These are phyloP conservation scores for Nephrotoma guestfalica DNA, from an alignment of 2,888 invertebrate genomes.

Conservation along the genomic window DNA sequence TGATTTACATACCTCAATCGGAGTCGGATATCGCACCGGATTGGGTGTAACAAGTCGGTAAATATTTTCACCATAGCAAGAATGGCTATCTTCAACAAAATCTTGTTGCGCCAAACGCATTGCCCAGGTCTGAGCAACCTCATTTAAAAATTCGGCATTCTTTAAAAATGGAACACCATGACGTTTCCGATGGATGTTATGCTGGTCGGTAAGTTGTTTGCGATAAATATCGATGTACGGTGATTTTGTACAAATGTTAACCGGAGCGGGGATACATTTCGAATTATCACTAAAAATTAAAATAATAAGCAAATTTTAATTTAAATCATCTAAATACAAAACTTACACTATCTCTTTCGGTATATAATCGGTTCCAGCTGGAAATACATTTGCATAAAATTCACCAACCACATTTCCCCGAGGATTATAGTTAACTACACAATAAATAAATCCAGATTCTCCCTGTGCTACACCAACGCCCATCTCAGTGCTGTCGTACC, in stretches of 20 bases:
- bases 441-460: constrained; percentile 61
- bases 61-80: background rate
- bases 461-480: constrained; percentile 55
- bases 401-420: constrained; percentile 75
- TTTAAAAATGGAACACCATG: background rate
- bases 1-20: background rate
- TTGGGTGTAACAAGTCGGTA: background rate
- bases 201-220: background rate
- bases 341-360: background rate
- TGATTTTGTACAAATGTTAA: background rate
- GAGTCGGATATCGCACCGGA: background rate
- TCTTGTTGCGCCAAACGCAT: background rate
- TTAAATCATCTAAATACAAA: background rate
- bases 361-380: constrained; percentile 28
- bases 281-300: background rate
- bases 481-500: constrained; percentile 57
- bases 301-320: background rate
- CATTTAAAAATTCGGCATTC: background rate
- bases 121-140: background rate
- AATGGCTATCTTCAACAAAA: background rate
- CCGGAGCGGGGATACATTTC: background rate
- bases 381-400: constrained; percentile 56
- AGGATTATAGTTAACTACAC: constrained; percentile 78
- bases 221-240: background rate
- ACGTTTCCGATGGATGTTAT: background rate